phyloP scores from a whole-genome alignment of 92 coral and sea anemone species.

The Epizoanthus fatuus region DNA sequence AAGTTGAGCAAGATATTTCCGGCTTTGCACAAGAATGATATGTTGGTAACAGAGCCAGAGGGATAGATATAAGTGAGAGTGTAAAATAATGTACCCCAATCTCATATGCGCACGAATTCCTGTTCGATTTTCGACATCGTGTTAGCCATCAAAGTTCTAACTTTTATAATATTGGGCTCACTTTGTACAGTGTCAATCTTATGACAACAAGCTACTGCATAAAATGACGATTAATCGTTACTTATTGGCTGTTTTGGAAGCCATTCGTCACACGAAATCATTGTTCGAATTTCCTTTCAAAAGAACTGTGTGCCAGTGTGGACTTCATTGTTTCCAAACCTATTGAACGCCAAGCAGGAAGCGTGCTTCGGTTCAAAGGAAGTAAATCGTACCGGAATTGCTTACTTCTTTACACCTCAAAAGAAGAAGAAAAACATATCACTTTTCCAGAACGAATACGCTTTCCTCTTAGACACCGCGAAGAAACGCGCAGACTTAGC shows the following conservation, averaged over 20 bases:
- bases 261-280: constrained; percentile 9
- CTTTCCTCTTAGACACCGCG: neutral
- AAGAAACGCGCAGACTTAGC: constrained; percentile 3
- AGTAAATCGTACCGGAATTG: constrained; percentile 31
- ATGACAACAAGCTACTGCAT: neutral
- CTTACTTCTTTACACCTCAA: neutral
- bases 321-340: constrained; percentile 30
- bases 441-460: neutral
- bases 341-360: constrained; percentile 39
- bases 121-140: too few relatives aligned
- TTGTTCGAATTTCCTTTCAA: neutral
- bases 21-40: too few relatives aligned
- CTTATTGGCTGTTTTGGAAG: neutral
- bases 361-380: constrained; percentile 49
- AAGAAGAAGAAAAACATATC: neutral
- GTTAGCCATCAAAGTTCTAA: neutral
- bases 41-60: too few relatives aligned
- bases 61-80: too few relatives aligned
- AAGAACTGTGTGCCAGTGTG: neutral
- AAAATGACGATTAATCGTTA: neutral
- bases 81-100: too few relatives aligned
- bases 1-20: too few relatives aligned
- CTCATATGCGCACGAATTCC: too few relatives aligned
- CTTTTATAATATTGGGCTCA: neutral
- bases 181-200: neutral